Base-by-base conservation (phyloP, 1,140 invertebrate species). In the Glossosoma conforme region DNA sequence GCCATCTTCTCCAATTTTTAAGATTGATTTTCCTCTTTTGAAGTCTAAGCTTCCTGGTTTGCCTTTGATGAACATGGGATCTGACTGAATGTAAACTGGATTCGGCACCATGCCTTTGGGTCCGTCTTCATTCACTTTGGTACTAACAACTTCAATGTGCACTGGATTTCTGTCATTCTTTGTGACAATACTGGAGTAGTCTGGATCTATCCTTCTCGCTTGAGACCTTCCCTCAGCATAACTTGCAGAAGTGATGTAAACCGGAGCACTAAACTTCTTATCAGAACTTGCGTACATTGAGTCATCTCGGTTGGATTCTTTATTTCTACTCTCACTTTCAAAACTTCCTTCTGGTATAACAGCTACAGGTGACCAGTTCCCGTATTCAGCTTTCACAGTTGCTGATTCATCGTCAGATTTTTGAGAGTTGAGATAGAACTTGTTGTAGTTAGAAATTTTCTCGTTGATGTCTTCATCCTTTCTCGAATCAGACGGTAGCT, bases 51-150 rank as follows among this genome's bases (percentile, higher is more conserved):
- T 67, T 13, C 73, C 72, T 17, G 72, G 59, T n/a, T 70, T 69
- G 48, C 73, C 75, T 61, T 82, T 80, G 2, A 80, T 67, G 40
- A 71, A 77, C 57, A 82, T 72, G 10, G 77, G 64, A 5, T 77
- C 78, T 0, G 85, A 86, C 30, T 75, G 76, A 1, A 88, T 69
- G 2, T 76, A 72, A 0, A 87, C 82, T 21, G 85, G 85, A 13
- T 81, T 70, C 2, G 85, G 85, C 2, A 86, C 74, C 59, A 74
- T 68, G 13, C 56, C 60, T 44, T 67, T 66, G 22, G 52, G 59
- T 40, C 72, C 65, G 30, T 65, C 66, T 36, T 74, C 70, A n/a
- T 69, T 69, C 10, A 74, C 71, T 62, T 75, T 74, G 10, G 72
- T 75, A 53, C 72, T 75, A 0, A 73, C 69, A 2, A 74, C 70